phyloP scores from a whole-genome alignment of 2,888 invertebrate genomes.

The Craniophora ligustri region DNA sequence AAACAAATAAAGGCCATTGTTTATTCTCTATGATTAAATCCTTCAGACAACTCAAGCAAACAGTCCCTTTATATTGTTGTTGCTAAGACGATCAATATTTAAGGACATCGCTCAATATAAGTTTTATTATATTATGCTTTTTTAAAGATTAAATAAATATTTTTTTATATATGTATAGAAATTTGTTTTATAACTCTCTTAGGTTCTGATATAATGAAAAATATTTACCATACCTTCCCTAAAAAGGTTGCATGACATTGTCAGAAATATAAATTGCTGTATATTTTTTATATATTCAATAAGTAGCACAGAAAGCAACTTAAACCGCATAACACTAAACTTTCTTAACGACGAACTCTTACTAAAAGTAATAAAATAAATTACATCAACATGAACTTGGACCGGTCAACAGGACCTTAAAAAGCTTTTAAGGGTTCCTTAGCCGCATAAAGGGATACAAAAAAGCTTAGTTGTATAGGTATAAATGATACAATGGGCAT shows the following conservation, averaged over 20 bases:
- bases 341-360: slow-evolving; percentile 58
- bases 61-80: slow-evolving; percentile 12
- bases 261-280: too few relatives aligned
- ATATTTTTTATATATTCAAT: slow-evolving; percentile 21
- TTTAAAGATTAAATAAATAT: too few relatives aligned
- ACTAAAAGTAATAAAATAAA: slow-evolving; percentile 67
- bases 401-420: slow-evolving; percentile 58
- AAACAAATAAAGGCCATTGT: slow-evolving; percentile 60
- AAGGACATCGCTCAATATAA: slow-evolving; percentile 16
- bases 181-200: too few relatives aligned
- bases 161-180: too few relatives aligned
- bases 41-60: slow-evolving; percentile 52
- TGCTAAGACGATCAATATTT: slow-evolving; percentile 4
- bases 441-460: slow-evolving; percentile 41
- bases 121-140: too few relatives aligned
- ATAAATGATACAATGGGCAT: slow-evolving; percentile 8
- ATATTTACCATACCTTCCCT: too few relatives aligned
- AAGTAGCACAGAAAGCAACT: slow-evolving; percentile 47
- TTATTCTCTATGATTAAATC: slow-evolving; percentile 67
- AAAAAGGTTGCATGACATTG: too few relatives aligned
- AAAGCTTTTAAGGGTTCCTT: slow-evolving; percentile 65
- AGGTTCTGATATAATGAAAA: too few relatives aligned
- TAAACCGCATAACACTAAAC: slow-evolving; percentile 46
- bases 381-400: slow-evolving; percentile 60
- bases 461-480: slow-evolving; percentile 24